Conservation (phyloP, 2,797 vertebrate genomes). For the Arnoldichthys spilopterus region DNA sequence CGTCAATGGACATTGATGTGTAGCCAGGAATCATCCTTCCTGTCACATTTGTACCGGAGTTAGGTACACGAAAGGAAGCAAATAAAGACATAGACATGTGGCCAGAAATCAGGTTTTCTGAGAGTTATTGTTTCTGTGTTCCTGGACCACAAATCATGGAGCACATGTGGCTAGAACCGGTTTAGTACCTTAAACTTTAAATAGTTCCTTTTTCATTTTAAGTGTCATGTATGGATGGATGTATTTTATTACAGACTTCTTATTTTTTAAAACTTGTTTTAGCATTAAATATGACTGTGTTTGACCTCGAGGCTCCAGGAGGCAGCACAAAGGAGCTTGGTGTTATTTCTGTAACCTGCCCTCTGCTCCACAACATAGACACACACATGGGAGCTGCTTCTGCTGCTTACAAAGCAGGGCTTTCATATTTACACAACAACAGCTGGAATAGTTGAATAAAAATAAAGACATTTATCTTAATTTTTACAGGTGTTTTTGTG, state of each 20-base stretch:
- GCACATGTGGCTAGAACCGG: not conserved
- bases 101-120: too few species aligned
- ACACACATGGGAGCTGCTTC: slow-evolving; percentile 26
- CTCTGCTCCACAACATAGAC: slow-evolving; percentile 41
- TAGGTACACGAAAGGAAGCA: too few species aligned
- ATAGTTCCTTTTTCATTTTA: not conserved
- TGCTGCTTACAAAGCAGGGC: not conserved
- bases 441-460: not conserved
- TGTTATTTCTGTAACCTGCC: slow-evolving; percentile 28
- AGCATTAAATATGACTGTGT: slow-evolving; percentile 26
- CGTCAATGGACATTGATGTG: too few species aligned
- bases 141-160: too few species aligned
- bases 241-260: slow-evolving; percentile 10
- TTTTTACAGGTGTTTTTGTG: not conserved
- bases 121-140: too few species aligned
- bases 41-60: too few species aligned
- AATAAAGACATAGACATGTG: too few species aligned
- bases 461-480: too few species aligned
- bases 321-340: slow-evolving; percentile 11
- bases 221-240: not conserved
- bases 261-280: not conserved
- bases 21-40: too few species aligned
- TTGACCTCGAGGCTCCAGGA: slow-evolving; percentile 19
- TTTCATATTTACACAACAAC: not conserved
- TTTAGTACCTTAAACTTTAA: not conserved